phyloP scores from a whole-genome alignment of 2,113 vertebrate species.

The Coregonus clupeaformis region DNA sequence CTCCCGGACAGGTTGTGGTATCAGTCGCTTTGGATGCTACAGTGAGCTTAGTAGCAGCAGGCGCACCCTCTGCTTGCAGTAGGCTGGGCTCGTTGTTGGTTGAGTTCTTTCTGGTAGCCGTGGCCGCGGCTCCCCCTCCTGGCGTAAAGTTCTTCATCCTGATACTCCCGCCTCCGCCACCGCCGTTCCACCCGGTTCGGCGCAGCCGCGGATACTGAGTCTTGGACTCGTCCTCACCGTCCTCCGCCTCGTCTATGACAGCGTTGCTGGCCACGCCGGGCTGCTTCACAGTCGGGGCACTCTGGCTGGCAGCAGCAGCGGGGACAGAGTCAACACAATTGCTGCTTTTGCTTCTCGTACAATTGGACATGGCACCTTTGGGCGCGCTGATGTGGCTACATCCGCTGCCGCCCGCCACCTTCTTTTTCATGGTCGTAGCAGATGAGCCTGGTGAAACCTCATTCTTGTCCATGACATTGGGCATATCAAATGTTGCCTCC shows the following conservation, averaged over 20 bases:
- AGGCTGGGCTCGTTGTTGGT: conserved; percentile 8
- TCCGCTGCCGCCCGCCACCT: conserved; percentile 54
- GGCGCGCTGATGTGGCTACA: conserved; percentile 27
- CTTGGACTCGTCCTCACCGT: conserved; percentile 73
- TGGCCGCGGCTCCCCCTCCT: conserved; percentile 74
- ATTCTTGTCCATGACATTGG: conserved; percentile 69
- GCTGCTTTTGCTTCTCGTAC: conserved; percentile 50
- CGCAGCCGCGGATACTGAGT: conserved; percentile 72
- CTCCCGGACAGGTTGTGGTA: conserved; percentile 65
- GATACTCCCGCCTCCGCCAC: conserved; percentile 69
- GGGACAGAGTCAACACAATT: conserved; percentile 57
- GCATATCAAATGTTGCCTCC: conserved; percentile 68
- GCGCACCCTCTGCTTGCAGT: conserved; percentile 54
- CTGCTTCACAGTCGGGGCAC: conserved; percentile 40
- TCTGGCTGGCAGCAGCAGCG: conserved; percentile 15
- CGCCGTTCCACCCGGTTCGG: conserved; percentile 66
- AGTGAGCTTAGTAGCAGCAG: conserved; percentile 62
- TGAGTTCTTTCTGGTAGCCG: conserved; percentile 69
- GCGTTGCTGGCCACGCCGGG: conserved; percentile 53
- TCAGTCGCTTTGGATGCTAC: conserved; percentile 60
- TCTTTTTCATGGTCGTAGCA: conserved; percentile 60
- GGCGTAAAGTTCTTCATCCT: conserved; percentile 78
- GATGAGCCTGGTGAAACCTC: no score
- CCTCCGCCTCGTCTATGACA: conserved; percentile 71
- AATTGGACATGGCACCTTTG: conserved; percentile 49